A percentile compares a stretch with the other conserved stretches of the same genome.
These are phyloP conservation scores for Leucoraja erinaceus DNA, from an alignment of 2,113 vertebrate genomes.

Conservation along the genomic window DNA sequence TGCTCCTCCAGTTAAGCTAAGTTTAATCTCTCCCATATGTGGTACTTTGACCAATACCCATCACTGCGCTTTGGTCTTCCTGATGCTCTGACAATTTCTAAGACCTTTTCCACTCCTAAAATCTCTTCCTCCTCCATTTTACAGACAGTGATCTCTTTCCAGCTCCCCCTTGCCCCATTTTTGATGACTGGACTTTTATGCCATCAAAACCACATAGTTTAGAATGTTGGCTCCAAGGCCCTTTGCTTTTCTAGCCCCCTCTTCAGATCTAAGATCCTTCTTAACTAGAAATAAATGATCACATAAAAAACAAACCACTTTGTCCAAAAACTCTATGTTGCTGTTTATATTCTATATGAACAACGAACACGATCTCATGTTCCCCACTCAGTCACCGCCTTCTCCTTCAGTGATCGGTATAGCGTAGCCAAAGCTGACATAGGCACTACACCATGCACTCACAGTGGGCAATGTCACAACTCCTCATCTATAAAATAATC, in stretches of 20 bases:
- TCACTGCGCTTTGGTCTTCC: neutral
- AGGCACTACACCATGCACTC: neutral
- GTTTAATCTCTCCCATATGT: neutral
- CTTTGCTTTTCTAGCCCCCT: neutral
- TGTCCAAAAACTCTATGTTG: neutral
- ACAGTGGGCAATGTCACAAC: no score
- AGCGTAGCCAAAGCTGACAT: neutral
- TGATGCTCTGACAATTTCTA: neutral
- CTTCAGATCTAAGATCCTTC: neutral
- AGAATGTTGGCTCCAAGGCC: neutral
- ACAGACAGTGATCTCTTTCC: neutral
- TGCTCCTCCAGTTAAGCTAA: neutral
- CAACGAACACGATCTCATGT: neutral
- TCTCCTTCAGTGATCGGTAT: neutral
- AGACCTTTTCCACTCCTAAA: neutral
- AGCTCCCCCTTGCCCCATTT: no score
- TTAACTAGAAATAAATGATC: neutral
- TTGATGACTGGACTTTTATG: neutral
- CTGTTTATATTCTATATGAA: neutral
- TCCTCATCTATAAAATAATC: neutral
- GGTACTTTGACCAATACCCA: neutral
- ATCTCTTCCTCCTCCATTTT: neutral
- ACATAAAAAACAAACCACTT: neutral
- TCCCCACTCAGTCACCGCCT: neutral
- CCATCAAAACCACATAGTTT: neutral